phyloP scores from a whole-genome alignment of 2,797 vertebrate genomes.

The Arrhamphus sclerolepis region DNA sequence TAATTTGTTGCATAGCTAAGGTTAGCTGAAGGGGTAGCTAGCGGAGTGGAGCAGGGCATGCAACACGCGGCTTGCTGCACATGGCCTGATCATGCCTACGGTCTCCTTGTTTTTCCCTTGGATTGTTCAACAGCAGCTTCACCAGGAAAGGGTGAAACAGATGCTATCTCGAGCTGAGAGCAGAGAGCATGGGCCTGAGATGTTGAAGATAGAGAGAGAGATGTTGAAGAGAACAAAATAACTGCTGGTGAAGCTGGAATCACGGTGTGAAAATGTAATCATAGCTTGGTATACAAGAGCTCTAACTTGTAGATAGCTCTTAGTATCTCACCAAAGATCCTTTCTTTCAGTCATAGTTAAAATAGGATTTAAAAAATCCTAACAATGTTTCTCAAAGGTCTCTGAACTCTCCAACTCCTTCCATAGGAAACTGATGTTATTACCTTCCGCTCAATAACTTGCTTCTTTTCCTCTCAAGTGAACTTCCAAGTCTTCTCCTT shows the following conservation, averaged over 20 bases:
- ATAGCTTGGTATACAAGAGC: slow-evolving; percentile 21
- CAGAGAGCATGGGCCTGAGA: slow-evolving; percentile 34
- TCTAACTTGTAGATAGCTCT: slow-evolving; percentile 19
- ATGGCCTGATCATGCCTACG: slow-evolving; percentile 58
- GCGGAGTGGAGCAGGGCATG: slow-evolving; percentile 69
- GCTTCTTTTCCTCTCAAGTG: slow-evolving; percentile 23
- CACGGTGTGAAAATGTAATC: background rate
- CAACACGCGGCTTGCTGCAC: slow-evolving; percentile 49
- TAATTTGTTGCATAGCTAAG: slow-evolving; percentile 80
- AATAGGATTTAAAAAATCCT: slow-evolving; percentile 49
- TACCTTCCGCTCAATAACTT: slow-evolving; percentile 22
- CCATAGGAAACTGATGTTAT: slow-evolving; percentile 22
- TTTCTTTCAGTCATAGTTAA: slow-evolving; percentile 15
- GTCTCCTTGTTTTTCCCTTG: slow-evolving; percentile 77
- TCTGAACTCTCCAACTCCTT: slow-evolving; percentile 17
- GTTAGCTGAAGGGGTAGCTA: slow-evolving; percentile 75
- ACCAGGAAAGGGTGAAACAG: slow-evolving; percentile 63
- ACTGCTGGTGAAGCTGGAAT: too few species aligned
- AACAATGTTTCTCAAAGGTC: slow-evolving; percentile 23
- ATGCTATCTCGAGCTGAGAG: slow-evolving; percentile 68
- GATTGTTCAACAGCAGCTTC: slow-evolving; percentile 72
- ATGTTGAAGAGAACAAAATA: background rate
- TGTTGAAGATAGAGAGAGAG: slow-evolving; percentile 6
- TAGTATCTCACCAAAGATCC: background rate
- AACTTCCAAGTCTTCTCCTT: slow-evolving; percentile 35